phyloP scores from a whole-genome alignment of 1,140 invertebrate genomes.

The Glossosoma conforme region DNA sequence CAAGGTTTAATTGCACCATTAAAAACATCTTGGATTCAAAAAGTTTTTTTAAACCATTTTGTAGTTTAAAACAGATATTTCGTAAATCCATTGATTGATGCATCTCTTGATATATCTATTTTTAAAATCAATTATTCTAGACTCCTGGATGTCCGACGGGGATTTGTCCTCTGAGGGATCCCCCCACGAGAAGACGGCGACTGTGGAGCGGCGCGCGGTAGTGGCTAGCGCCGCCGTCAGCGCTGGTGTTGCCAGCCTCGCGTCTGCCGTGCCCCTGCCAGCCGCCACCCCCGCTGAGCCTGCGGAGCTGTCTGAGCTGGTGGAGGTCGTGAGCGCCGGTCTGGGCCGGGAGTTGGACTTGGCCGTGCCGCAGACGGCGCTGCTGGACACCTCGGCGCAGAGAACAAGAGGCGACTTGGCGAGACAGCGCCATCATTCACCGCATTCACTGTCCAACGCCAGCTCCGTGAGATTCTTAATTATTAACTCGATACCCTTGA shows the following conservation, averaged over 20 bases:
- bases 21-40: too few species aligned
- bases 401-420: constrained; percentile 87
- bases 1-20: too few species aligned
- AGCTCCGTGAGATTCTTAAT: constrained; percentile 60
- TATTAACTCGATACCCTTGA: too few species aligned
- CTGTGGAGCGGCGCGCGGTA: constrained; percentile 62
- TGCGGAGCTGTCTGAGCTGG: background rate
- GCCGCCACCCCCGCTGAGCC: constrained; percentile 25
- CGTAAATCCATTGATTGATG: too few species aligned
- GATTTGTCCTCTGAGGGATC: constrained; percentile 30
- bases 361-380: constrained; percentile 72
- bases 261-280: background rate
- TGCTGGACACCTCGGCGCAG: constrained; percentile 81
- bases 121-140: too few species aligned
- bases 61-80: too few species aligned
- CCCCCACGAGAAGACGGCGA: constrained; percentile 62
- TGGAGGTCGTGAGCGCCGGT: constrained; percentile 10
- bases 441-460: constrained; percentile 56
- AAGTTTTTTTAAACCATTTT: too few species aligned
- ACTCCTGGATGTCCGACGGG: constrained; percentile 31
- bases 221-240: constrained; percentile 15
- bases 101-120: too few species aligned
- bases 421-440: constrained; percentile 46
- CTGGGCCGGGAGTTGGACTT: constrained; percentile 68
- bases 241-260: background rate